These are phyloP conservation scores for Hucho hucho DNA, from an alignment of 2,113 vertebrate species.

Conservation along the genomic window DNA sequence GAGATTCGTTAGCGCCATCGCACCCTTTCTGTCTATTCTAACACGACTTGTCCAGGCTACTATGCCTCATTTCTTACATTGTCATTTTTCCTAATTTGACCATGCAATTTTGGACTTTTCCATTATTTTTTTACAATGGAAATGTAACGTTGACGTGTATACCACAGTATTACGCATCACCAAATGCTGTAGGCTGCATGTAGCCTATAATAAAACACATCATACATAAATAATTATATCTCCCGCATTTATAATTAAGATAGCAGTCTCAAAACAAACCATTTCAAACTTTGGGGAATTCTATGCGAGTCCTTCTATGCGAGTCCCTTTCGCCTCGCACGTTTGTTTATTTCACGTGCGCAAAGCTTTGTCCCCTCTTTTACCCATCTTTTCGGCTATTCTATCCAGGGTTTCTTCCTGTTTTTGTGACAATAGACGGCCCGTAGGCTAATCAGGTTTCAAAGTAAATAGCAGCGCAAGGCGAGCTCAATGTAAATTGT, in stretches of 20 bases:
- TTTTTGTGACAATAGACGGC: slow-evolving; percentile 86
- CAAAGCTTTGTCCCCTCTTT: slow-evolving; percentile 68
- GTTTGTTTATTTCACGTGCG: slow-evolving; percentile 72
- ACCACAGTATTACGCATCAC: slow-evolving; percentile 68
- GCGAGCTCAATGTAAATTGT: slow-evolving; percentile 92
- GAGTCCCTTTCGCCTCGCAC: slow-evolving; percentile 49
- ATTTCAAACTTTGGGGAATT: slow-evolving; percentile 70
- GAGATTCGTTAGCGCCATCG: slow-evolving; percentile 39
- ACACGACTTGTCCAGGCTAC: slow-evolving; percentile 10
- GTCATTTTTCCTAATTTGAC: slow-evolving; percentile 30
- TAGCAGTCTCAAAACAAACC: slow-evolving; percentile 58
- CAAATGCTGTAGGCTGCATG: slow-evolving; percentile 30
- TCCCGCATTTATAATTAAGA: slow-evolving; percentile 57
- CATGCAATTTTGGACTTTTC: slow-evolving; percentile 36
- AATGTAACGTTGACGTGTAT: slow-evolving; percentile 43
- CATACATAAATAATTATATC: slow-evolving; percentile 36
- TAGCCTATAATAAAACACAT: slow-evolving; percentile 41
- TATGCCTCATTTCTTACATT: slow-evolving; percentile 38
- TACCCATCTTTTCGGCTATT: slow-evolving; percentile 68
- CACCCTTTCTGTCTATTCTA: slow-evolving; percentile 28
- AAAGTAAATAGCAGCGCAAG: slow-evolving; percentile 95
- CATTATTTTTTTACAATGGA: slow-evolving; percentile 50
- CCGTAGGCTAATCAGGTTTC: slow-evolving; percentile 94
- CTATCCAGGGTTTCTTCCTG: slow-evolving; percentile 76
- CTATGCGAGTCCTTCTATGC: slow-evolving; percentile 9